phyloP scores from a whole-genome alignment of 2,113 vertebrate species.

The Genyomyrus donnyi region DNA sequence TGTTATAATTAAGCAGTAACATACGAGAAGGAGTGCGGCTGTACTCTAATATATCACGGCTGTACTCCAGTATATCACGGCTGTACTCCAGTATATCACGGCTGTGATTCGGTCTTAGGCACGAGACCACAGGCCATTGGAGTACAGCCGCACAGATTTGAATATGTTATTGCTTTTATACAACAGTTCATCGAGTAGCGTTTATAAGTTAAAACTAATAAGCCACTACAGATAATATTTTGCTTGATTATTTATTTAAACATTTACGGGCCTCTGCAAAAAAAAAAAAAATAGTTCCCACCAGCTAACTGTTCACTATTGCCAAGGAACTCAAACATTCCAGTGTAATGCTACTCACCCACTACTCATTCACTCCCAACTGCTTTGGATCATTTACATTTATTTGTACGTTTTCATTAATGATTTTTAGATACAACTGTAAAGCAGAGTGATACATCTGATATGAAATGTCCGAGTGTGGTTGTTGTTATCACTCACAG shows the following conservation, averaged over 20 bases:
- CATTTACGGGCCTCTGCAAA: background rate
- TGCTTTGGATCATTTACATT: background rate
- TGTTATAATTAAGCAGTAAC: background rate
- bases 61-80: no score
- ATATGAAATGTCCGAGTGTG: background rate
- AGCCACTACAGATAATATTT: background rate
- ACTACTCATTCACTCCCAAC: background rate
- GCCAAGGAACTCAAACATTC: background rate
- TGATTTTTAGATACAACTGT: background rate
- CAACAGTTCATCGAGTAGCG: background rate
- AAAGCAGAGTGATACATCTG: background rate
- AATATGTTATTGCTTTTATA: background rate
- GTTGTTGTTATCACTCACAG: background rate
- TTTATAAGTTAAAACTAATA: background rate
- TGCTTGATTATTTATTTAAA: background rate
- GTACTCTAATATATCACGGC: no score
- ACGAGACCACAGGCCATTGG: background rate
- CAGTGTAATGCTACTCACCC: background rate
- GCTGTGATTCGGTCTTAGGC: no score
- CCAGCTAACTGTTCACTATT: background rate
- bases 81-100: no score
- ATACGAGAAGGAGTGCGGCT: no score
- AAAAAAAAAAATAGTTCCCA: background rate
- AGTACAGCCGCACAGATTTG: background rate
- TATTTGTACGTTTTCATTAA: background rate